Percentiles rank a stretch among this genome's conserved stretches.
Conservation (phyloP, 1,140 invertebrate genomes). For the Bilobella aurantiaca region DNA sequence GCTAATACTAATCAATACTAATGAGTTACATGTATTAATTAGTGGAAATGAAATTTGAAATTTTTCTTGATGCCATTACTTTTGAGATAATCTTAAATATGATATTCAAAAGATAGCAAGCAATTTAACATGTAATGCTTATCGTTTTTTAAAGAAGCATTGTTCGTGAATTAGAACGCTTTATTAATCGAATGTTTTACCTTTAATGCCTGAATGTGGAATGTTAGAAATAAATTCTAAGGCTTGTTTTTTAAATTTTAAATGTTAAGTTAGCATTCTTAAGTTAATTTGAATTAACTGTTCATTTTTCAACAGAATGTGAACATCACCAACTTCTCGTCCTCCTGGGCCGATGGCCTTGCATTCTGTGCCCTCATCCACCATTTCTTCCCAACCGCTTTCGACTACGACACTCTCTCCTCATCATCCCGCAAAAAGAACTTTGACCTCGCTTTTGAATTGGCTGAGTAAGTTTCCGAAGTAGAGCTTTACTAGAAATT, state of each 20-base stretch:
- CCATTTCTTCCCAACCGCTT: slow-evolving; percentile 89
- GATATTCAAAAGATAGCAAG: no score
- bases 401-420: slow-evolving; percentile 78
- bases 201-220: no score
- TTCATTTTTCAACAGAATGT: slow-evolving; percentile 65
- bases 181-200: no score
- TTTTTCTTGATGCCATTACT: no score
- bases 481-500: neutral
- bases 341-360: slow-evolving; percentile 89
- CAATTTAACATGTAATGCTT: no score
- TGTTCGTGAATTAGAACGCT: no score
- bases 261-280: neutral
- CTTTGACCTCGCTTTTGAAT: slow-evolving; percentile 91
- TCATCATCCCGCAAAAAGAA: slow-evolving; percentile 81
- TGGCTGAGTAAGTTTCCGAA: slow-evolving; percentile 87
- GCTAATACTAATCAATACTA: neutral
- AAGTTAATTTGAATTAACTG: neutral
- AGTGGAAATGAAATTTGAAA: no score
- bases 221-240: no score
- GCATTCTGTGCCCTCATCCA: slow-evolving; percentile 94
- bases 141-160: no score
- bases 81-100: no score
- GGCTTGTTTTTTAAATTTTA: neutral
- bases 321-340: slow-evolving; percentile 91
- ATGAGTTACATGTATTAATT: neutral